phyloP scores from a whole-genome alignment of 2,888 invertebrate genomes.

The Acanthosepion pharaonis region DNA sequence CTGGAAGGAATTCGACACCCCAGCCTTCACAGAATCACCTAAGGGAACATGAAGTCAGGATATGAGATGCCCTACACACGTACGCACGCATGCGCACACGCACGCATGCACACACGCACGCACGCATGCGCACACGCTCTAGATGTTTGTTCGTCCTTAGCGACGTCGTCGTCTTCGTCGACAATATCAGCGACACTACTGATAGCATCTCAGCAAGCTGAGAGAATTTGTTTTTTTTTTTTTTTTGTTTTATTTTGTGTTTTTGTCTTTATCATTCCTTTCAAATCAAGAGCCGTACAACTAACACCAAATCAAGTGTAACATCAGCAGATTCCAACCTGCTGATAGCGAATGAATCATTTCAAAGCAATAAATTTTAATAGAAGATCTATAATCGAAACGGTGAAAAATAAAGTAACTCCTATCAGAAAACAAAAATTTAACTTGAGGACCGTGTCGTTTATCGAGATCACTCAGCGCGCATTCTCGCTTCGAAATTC shows the following conservation, averaged over 20 bases:
- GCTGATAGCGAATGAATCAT: background rate
- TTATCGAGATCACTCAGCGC: background rate
- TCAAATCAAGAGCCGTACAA: background rate
- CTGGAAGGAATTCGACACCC: conserved; percentile 17
- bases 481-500: background rate
- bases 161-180: background rate
- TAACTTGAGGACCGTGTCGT: background rate
- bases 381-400: background rate
- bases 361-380: background rate
- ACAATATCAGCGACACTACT: background rate
- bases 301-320: background rate
- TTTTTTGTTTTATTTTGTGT: too few relatives aligned
- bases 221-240: too few relatives aligned
- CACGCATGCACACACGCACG: background rate
- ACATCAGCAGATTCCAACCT: background rate
- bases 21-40: background rate
- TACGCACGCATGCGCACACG: background rate
- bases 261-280: background rate
- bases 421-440: background rate
- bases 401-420: background rate
- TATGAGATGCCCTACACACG: background rate
- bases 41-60: background rate
- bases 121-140: background rate
- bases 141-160: too few relatives aligned
- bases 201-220: background rate